These are phyloP conservation scores for Felis chaus DNA, from an alignment of 2,113 vertebrate genomes.

Conservation along the genomic window DNA sequence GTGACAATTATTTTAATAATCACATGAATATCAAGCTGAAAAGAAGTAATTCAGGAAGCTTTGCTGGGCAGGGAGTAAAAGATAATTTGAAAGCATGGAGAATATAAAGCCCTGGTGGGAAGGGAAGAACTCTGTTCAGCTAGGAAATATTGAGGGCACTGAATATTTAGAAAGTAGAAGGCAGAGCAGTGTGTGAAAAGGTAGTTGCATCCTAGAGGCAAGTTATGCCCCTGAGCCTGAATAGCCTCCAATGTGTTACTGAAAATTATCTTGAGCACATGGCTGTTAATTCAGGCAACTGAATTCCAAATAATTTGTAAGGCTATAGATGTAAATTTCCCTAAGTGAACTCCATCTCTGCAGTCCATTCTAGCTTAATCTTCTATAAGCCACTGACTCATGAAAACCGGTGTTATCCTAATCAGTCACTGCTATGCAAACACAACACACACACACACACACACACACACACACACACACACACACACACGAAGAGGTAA, in stretches of 20 bases:
- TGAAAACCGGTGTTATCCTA: neutral
- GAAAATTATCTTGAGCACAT: conserved; percentile 1
- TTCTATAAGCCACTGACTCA: neutral
- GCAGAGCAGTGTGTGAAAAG: neutral
- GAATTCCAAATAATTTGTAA: conserved; percentile 36
- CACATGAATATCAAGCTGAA: neutral
- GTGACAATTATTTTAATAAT: conserved; percentile 41
- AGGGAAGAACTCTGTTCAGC: neutral
- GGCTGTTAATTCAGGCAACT: neutral
- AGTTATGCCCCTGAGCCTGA: neutral
- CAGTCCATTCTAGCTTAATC: neutral
- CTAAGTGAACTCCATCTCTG: neutral
- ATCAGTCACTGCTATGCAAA: neutral
- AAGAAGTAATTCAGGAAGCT: neutral
- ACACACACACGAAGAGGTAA: neutral
- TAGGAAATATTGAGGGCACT: neutral
- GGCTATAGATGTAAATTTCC: neutral
- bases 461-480: neutral
- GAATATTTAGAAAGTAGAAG: neutral
- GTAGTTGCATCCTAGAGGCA: neutral
- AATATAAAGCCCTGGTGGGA: neutral
- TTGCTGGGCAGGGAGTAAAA: neutral
- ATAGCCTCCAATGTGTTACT: neutral
- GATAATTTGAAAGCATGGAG: neutral
- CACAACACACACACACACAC: neutral